phyloP scores from a whole-genome alignment of 2,888 invertebrate genomes.

The Amphipyra tragopoginis region DNA sequence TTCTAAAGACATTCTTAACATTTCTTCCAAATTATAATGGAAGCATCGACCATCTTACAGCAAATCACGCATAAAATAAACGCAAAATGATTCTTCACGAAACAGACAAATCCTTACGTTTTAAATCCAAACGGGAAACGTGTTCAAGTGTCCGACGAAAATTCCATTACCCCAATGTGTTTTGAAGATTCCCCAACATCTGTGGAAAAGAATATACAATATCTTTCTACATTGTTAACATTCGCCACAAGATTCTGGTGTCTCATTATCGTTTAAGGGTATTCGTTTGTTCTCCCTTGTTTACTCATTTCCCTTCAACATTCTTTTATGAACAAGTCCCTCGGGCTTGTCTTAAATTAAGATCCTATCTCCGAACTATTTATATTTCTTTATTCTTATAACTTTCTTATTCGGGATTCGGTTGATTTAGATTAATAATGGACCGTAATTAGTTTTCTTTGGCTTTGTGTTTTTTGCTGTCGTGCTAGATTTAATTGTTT shows the following conservation, averaged over 20 bases:
- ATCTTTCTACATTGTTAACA: slow-evolving; percentile 44
- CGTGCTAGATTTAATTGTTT: slow-evolving; percentile 40
- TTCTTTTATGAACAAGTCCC: slow-evolving; percentile 61
- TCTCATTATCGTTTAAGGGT: slow-evolving; percentile 71
- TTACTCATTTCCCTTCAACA: slow-evolving; percentile 53
- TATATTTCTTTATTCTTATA: slow-evolving; percentile 52
- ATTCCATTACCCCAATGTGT: slow-evolving; percentile 48
- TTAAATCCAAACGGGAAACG: slow-evolving; percentile 48
- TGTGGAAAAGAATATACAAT: slow-evolving; percentile 42
- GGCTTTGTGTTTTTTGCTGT: slow-evolving; percentile 27
- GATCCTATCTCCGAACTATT: slow-evolving; percentile 59
- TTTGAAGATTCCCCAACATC: slow-evolving; percentile 42
- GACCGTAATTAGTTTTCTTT: slow-evolving; percentile 52
- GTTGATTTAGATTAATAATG: slow-evolving; percentile 54
- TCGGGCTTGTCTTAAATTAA: slow-evolving; percentile 58
- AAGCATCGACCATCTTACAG: neutral
- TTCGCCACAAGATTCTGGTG: slow-evolving; percentile 61
- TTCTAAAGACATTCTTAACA: neutral
- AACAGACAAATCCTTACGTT: slow-evolving; percentile 43
- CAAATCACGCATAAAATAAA: slow-evolving; percentile 30
- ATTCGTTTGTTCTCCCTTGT: slow-evolving; percentile 61
- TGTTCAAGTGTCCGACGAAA: slow-evolving; percentile 53
- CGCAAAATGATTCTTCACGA: slow-evolving; percentile 36
- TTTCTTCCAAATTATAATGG: slow-evolving; percentile 1
- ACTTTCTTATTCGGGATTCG: slow-evolving; percentile 45